Percentiles rank a stretch among this genome's conserved stretches.
Conservation (phyloP, 2,797 vertebrate genomes). For the Amniataba percoides region DNA sequence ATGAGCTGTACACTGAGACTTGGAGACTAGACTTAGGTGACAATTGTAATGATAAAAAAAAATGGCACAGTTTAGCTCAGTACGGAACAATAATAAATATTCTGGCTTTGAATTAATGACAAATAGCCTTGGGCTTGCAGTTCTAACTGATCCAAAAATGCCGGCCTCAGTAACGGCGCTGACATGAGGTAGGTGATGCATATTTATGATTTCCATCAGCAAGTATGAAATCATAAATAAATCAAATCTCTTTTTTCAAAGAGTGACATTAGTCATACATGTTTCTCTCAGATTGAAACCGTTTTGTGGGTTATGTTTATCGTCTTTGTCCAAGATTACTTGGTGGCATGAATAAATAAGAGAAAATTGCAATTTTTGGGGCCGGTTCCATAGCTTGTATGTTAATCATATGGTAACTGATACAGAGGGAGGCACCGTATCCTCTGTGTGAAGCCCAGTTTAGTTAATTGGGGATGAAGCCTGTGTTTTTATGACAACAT, state of each 20-base stretch:
- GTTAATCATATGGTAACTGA: constrained; percentile 33
- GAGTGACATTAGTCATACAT: constrained; percentile 13
- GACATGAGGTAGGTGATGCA: constrained; percentile 69
- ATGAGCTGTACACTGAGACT: background rate
- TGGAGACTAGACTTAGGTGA: background rate
- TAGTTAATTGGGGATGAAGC: constrained; percentile 45
- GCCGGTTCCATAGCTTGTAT: constrained; percentile 19
- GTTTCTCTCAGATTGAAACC: constrained; percentile 10
- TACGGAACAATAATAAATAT: constrained; percentile 67
- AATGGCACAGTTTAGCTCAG: constrained; percentile 36
- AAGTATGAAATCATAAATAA: constrained; percentile 57
- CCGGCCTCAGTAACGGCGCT: constrained; percentile 63
- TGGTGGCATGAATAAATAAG: constrained; percentile 26
- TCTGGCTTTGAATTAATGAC: constrained; percentile 75
- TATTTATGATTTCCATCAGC: constrained; percentile 81
- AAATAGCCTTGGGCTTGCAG: constrained; percentile 65
- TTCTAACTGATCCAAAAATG: constrained; percentile 75
- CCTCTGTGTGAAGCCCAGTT: constrained; percentile 27
- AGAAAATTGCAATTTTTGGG: constrained; percentile 12
- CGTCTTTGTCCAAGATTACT: constrained; percentile 27
- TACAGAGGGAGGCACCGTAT: constrained; percentile 29
- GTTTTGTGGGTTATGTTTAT: constrained; percentile 9
- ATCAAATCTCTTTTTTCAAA: constrained; percentile 34
- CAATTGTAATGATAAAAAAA: background rate
- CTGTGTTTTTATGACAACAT: constrained; percentile 22